Conservation (phyloP, 2,797 vertebrate species). For the Telmatherina bonti region DNA sequence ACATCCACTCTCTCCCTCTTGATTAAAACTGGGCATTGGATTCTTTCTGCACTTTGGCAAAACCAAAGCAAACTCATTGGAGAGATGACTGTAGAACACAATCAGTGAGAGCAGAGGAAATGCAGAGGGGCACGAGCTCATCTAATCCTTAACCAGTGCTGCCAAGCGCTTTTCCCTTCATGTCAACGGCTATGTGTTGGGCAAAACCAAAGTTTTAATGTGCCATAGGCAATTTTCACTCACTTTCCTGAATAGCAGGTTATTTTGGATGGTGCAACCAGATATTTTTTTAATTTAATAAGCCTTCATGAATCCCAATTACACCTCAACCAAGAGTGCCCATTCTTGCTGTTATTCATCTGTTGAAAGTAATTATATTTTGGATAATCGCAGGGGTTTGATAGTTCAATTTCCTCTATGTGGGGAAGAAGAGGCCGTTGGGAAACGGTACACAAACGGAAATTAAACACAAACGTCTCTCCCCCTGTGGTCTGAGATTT, state of each 20-base stretch:
- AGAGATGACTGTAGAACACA: slow-evolving; percentile 37
- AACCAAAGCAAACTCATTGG: slow-evolving; percentile 40
- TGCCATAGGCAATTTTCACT: slow-evolving; percentile 26
- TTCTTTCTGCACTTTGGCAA: slow-evolving; percentile 34
- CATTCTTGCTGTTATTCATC: slow-evolving; percentile 26
- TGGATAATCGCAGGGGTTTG: slow-evolving; percentile 51
- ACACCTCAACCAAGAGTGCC: slow-evolving; percentile 36
- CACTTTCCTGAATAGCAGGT: slow-evolving; percentile 13
- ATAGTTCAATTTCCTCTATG: slow-evolving; percentile 75
- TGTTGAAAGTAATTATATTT: slow-evolving; percentile 58
- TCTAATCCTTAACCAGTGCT: slow-evolving; percentile 22
- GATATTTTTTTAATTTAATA: slow-evolving; percentile 49
- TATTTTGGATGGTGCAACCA: slow-evolving; percentile 34
- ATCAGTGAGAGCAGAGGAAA: slow-evolving; percentile 44
- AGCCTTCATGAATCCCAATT: slow-evolving; percentile 51
- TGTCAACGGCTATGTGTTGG: slow-evolving; percentile 23
- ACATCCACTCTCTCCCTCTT: slow-evolving; percentile 35
- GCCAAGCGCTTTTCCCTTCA: slow-evolving; percentile 20
- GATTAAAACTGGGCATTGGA: slow-evolving; percentile 33
- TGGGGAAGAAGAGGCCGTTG: slow-evolving; percentile 44
- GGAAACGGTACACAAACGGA: slow-evolving; percentile 58
- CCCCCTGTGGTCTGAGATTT: slow-evolving; percentile 56
- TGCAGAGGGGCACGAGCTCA: slow-evolving; percentile 18
- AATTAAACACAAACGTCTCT: slow-evolving; percentile 80
- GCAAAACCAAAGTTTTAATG: slow-evolving; percentile 33